Conservation (phyloP, 2,113 vertebrate species). For the Anseranas semipalmata region DNA sequence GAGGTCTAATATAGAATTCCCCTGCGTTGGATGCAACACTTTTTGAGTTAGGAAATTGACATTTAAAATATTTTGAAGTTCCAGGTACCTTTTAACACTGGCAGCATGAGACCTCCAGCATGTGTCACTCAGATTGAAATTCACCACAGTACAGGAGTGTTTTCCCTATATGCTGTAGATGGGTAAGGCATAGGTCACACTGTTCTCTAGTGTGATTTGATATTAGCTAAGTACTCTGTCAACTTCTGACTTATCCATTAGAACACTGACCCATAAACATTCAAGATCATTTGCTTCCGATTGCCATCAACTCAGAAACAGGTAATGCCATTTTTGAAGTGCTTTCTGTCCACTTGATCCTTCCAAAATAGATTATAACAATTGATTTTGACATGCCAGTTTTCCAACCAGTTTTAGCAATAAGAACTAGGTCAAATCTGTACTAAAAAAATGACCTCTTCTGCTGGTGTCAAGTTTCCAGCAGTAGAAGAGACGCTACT, state of each 20-base stretch:
- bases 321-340: constrained; percentile 27
- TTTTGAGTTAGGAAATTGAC: constrained; percentile 7
- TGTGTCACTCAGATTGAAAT: background rate
- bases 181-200: constrained; percentile 12
- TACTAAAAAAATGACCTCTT: background rate
- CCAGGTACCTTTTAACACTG: constrained; percentile 10
- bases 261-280: constrained; percentile 42
- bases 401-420: constrained; percentile 21
- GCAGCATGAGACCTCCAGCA: background rate
- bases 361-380: constrained; percentile 43
- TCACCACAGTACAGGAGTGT: background rate
- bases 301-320: constrained; percentile 37
- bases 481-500: background rate
- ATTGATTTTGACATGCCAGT: constrained; percentile 34
- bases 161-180: background rate
- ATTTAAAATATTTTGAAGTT: constrained; percentile 39
- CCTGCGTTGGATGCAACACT: background rate
- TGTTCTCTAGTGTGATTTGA: constrained; percentile 44
- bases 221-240: constrained; percentile 62
- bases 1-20: constrained; percentile 17
- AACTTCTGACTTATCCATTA: constrained; percentile 16
- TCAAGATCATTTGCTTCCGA: constrained; percentile 26
- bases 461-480: background rate
- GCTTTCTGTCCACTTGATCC: constrained; percentile 49
- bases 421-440: constrained; percentile 34